phyloP scores from a whole-genome alignment of 35 echinoderm and acorn worm species.

The Ophioderma brevispina region DNA sequence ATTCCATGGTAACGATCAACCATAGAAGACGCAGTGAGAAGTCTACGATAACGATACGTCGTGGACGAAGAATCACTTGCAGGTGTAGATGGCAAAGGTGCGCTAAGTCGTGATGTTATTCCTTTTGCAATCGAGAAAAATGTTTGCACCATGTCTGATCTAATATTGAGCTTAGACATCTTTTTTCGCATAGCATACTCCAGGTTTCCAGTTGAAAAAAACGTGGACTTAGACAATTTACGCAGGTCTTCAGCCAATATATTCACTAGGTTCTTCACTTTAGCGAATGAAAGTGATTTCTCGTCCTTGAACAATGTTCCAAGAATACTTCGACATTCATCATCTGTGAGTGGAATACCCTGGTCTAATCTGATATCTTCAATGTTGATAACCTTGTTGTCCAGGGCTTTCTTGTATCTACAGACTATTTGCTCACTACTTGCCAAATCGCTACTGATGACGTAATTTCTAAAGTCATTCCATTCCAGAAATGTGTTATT shows the following conservation, averaged over 20 bases:
- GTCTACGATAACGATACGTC: background rate
- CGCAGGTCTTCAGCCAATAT: conserved; percentile 14
- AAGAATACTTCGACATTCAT: conserved; percentile 3
- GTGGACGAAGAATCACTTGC: background rate
- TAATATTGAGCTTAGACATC: background rate
- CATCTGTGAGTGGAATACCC: background rate
- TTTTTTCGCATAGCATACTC: background rate
- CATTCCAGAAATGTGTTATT: background rate
- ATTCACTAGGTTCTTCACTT: conserved; percentile 14
- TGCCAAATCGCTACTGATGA: background rate
- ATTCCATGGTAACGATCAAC: background rate
- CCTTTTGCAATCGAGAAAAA: background rate
- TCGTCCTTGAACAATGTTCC: background rate
- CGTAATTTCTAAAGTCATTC: background rate
- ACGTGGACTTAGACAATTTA: conserved; percentile 7
- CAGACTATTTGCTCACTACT: conserved; percentile 29
- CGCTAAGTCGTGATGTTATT: background rate
- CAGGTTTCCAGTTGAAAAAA: background rate
- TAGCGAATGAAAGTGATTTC: background rate
- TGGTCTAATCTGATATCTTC: background rate
- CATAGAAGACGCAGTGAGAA: background rate
- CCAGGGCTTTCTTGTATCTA: conserved; percentile 29
- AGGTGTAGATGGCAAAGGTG: background rate
- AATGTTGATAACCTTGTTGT: background rate
- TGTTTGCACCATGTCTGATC: background rate